phyloP scores from a whole-genome alignment of 2,888 invertebrate genomes.

The Anticlea derivata region DNA sequence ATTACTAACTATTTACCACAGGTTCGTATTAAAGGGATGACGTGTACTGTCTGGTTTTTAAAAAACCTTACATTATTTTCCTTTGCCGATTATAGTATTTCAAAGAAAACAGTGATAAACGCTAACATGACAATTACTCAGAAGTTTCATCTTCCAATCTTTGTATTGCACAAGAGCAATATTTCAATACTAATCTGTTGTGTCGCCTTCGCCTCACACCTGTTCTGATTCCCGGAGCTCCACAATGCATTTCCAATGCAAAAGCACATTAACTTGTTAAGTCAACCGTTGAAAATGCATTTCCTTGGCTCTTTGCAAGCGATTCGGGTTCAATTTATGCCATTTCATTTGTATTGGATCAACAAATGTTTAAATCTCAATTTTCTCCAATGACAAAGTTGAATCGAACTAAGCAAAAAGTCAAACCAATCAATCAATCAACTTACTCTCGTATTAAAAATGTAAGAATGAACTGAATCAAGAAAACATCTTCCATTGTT shows the following conservation, averaged over 20 bases:
- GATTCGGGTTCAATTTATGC: constrained; percentile 7
- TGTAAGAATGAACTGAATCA: too few species aligned
- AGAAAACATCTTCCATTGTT: too few species aligned
- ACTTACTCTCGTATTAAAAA: too few species aligned
- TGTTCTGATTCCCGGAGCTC: constrained; percentile 8
- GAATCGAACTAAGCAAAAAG: too few species aligned
- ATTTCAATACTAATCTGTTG: constrained; percentile 17
- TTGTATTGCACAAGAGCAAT: constrained; percentile 6
- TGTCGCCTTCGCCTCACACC: constrained; percentile 15
- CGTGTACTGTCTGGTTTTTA: too few species aligned
- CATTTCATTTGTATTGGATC: constrained; percentile 7
- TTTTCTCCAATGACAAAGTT: too few species aligned
- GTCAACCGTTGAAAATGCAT: constrained; percentile 18
- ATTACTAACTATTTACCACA: too few species aligned
- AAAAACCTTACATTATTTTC: too few species aligned
- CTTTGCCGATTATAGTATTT: too few species aligned
- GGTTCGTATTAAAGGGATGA: too few species aligned
- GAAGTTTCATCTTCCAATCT: neutral
- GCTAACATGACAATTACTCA: neutral
- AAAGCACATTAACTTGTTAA: constrained; percentile 23
- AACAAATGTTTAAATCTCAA: too few species aligned
- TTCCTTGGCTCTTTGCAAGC: constrained; percentile 2
- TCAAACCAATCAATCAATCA: too few species aligned
- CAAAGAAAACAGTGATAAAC: neutral
- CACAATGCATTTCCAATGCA: constrained; percentile 21